Evolutionary conservation across 2,797 vertebrate species (phyloP), one percentile per base, ranked within the genome.

Genomic region (Natrix natrix): DNA sequence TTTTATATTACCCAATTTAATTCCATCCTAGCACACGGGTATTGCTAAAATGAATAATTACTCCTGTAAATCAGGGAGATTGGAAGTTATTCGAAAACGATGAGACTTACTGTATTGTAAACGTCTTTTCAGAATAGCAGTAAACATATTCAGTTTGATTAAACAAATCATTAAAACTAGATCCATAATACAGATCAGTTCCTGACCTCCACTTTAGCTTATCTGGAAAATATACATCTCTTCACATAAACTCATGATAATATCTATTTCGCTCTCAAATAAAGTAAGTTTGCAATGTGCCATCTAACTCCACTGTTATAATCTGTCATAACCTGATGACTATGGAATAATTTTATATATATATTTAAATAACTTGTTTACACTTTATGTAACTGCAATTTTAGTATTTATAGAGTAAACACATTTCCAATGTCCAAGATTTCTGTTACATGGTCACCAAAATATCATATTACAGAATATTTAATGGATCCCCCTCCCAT

Each of bases 1-100:
- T 86, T 89, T 92, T 87, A 86, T 88, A 92, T 92, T 57, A 63
- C 10, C 57, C 89, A 91, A 57, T 92, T 90, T 92, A 66, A 91
- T 88, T 94, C 69, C 20, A 83, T 88, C 57, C 24, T 32, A 91
- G 20, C 22, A 83, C 52, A 92, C 37, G 86, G 28, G 22, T 92
- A 92, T 60, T 90, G 91, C 20, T 57, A 69, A 89, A 92, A 57
- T 92, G 86, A 92, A 92, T 91, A 92, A 92, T 91, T 83, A 63
- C 24, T 91, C 89, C 59, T 93, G 59, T 91, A 93, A 91, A 89
- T 74, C 86, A 57, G 55, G 16, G 32, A 83, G n/a, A 91, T 2
- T 63, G 57, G 52, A 89, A 89, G 26, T 20, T 57, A 20, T 78
- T 93, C 63, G 87, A 17, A 86, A 91, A 32, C 86, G 56, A 26